Evolutionary conservation across 2,888 invertebrate genomes (phyloP).

Genomic region (Zygothrica quintamaculata): DNA sequence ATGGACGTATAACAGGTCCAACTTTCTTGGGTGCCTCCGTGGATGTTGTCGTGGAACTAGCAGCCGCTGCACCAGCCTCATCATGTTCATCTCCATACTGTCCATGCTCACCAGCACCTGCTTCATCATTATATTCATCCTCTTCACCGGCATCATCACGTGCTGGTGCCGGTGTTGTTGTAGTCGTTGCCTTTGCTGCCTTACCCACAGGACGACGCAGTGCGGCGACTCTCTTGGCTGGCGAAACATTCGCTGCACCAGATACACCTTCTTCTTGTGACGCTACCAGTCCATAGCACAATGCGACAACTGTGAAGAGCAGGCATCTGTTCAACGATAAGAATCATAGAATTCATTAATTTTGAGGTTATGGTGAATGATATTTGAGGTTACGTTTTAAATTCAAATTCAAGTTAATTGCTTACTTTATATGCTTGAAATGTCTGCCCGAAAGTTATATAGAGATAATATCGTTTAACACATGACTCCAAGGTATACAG

Average conservation of each 20-base stretch:
- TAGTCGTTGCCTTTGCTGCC: slow-evolving; percentile 76
- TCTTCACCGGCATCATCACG: slow-evolving; percentile 81
- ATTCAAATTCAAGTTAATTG: too few relatives aligned
- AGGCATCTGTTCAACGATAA: slow-evolving; percentile 62
- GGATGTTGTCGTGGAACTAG: slow-evolving; percentile 86
- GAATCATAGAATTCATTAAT: slow-evolving; percentile 5
- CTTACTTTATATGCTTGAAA: too few relatives aligned
- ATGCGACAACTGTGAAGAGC: slow-evolving; percentile 73
- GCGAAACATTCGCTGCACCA: slow-evolving; percentile 29
- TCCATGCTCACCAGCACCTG: slow-evolving; percentile 84
- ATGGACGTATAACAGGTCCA: slow-evolving; percentile 89
- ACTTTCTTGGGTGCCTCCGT: slow-evolving; percentile 89
- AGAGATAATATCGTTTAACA: too few relatives aligned
- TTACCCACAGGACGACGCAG: slow-evolving; percentile 80
- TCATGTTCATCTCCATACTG: slow-evolving; percentile 85
- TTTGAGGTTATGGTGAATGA: too few relatives aligned
- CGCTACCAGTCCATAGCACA: slow-evolving; percentile 73
- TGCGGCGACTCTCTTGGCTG: slow-evolving; percentile 75
- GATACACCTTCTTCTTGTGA: slow-evolving; percentile 72
- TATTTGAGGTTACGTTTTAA: too few relatives aligned
- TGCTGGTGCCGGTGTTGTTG: slow-evolving; percentile 78
- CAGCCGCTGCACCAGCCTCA: slow-evolving; percentile 83
- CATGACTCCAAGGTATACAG: too few relatives aligned
- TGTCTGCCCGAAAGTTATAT: too few relatives aligned
- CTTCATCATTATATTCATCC: slow-evolving; percentile 84